A percentile compares a stretch with the other conserved stretches of the same genome.
These are phyloP conservation scores for Bubalus kerabau DNA, from an alignment of 2,113 vertebrate genomes.

Conservation along the genomic window DNA sequence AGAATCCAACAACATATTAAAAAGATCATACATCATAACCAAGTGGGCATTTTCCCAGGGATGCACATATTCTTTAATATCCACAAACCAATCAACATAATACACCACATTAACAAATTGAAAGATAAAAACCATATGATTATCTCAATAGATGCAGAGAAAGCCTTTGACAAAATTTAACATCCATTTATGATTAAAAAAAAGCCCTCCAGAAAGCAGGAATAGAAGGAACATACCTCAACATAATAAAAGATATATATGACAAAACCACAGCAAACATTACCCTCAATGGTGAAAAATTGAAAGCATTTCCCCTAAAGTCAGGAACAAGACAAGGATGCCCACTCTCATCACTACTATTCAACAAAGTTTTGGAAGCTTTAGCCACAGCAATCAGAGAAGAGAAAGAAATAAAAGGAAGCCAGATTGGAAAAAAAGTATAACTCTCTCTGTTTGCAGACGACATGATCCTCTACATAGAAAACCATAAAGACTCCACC, in stretches of 20 bases:
- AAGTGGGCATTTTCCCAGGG: neutral
- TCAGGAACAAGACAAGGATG: neutral
- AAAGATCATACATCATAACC: neutral
- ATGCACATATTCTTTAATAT: neutral
- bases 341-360: neutral
- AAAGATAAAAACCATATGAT: neutral
- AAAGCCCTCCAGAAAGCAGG: neutral
- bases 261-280: neutral
- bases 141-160: neutral
- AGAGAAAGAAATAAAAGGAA: neutral
- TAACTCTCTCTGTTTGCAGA: neutral
- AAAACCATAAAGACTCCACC: neutral
- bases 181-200: neutral
- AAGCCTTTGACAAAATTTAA: neutral
- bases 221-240: neutral
- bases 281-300: neutral
- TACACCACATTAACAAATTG: neutral
- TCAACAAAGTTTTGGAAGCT: neutral
- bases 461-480: neutral
- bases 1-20: neutral
- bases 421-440: neutral
- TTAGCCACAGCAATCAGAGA: neutral
- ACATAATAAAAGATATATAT: neutral
- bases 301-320: neutral
- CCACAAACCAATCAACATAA: neutral